A percentile compares a stretch with the other conserved stretches of the same genome.
These are phyloP conservation scores for Drosophila murphyi DNA, from an alignment of 1,140 invertebrate species.

Conservation along the genomic window DNA sequence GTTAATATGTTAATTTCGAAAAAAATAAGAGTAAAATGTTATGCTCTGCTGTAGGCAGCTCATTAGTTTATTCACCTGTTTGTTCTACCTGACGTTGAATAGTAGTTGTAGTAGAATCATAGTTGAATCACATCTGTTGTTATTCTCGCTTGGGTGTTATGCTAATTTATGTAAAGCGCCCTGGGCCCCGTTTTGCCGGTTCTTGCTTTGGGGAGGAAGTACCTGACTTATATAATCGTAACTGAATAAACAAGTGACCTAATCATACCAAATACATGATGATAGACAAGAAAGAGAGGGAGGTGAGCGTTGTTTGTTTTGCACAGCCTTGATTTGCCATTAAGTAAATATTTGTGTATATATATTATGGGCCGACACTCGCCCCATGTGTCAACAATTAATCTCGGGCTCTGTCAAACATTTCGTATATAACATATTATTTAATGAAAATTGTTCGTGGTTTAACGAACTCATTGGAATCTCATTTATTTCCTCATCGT, in stretches of 20 bases:
- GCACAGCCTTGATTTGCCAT: constrained; percentile 20
- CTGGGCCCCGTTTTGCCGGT: constrained; percentile 59
- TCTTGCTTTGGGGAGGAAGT: constrained; percentile 61
- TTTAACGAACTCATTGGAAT: constrained; percentile 60
- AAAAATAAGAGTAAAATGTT: constrained; percentile 1
- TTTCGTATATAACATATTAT: constrained; percentile 19
- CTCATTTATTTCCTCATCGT: constrained; percentile 44
- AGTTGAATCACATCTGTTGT: constrained; percentile 36
- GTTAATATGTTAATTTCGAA: background rate
- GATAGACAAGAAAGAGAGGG: background rate
- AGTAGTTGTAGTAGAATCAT: constrained; percentile 36
- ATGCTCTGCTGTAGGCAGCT: constrained; percentile 36
- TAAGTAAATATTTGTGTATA: constrained; percentile 21
- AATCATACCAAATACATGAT: constrained; percentile 32
- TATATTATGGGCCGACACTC: constrained; percentile 54
- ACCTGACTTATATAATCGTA: constrained; percentile 1
- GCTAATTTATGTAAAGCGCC: constrained; percentile 77
- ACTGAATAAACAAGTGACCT: constrained; percentile 57
- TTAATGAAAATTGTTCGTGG: constrained; percentile 30
- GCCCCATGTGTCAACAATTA: constrained; percentile 46
- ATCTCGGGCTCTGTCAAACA: constrained; percentile 39
- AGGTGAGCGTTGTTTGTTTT: constrained; percentile 41
- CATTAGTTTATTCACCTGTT: constrained; percentile 77
- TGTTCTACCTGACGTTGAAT: constrained; percentile 53
- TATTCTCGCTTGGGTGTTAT: constrained; percentile 60